Conservation (phyloP, 2,888 invertebrate species). For the Andricus quercusramuli region DNA sequence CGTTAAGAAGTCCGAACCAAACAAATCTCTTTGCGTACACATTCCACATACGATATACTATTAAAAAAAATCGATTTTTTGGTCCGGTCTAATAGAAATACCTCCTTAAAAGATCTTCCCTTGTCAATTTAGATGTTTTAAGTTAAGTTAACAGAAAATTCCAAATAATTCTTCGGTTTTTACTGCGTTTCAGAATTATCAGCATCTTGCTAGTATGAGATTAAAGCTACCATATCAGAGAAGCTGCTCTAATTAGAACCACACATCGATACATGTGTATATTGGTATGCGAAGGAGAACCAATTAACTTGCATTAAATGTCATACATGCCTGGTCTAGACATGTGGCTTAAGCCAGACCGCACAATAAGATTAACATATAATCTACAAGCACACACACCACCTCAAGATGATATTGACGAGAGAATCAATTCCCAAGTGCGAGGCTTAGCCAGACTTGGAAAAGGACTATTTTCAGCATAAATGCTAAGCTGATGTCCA, state of each 20-base stretch:
- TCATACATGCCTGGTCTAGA: conserved; percentile 27
- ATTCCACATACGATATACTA: too few relatives aligned
- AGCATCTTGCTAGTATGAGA: background rate
- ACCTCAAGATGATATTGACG: conserved; percentile 9
- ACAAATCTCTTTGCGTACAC: too few relatives aligned
- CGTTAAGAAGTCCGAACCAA: too few relatives aligned
- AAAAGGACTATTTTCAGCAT: conserved; percentile 16
- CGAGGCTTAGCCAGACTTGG: conserved; percentile 2
- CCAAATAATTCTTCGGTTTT: background rate
- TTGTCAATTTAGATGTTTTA: too few relatives aligned
- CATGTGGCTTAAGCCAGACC: conserved; percentile 31
- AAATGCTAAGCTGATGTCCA: conserved; percentile 7
- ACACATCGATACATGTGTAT: conserved; percentile 4
- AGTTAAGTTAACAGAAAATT: background rate
- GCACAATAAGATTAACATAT: conserved; percentile 22
- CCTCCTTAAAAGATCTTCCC: too few relatives aligned
- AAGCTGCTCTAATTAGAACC: conserved; percentile 21
- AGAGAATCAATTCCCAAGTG: conserved; percentile 22
- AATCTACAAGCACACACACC: background rate
- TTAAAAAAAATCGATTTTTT: too few relatives aligned
- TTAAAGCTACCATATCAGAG: background rate
- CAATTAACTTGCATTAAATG: conserved; percentile 32
- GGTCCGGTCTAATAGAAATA: too few relatives aligned
- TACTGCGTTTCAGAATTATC: background rate
- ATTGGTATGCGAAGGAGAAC: conserved; percentile 7